Percentiles rank a stretch among this genome's conserved stretches.
These are phyloP conservation scores for Xyliphius kryptos DNA, from an alignment of 2,113 vertebrate genomes.

Conservation along the genomic window DNA sequence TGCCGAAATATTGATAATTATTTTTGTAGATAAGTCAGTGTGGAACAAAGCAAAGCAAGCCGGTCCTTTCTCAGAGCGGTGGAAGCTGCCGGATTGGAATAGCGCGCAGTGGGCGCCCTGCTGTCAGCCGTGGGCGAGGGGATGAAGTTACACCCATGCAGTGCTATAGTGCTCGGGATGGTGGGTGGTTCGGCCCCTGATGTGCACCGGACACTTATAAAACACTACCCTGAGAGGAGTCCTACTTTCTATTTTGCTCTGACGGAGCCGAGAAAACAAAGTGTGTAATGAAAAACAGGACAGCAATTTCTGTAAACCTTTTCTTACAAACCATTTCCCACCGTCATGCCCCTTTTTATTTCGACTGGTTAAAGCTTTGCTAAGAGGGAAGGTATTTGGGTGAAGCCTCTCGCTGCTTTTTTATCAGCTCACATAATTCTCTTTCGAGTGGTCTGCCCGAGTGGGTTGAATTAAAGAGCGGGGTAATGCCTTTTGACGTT, in stretches of 20 bases:
- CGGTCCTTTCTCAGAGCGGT: conserved; percentile 27
- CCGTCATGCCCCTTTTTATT: background rate
- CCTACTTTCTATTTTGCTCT: background rate
- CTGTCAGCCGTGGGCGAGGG: conserved; percentile 6
- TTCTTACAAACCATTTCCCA: no score
- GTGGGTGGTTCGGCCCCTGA: background rate
- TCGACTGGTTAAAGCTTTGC: background rate
- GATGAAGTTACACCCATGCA: conserved; percentile 14
- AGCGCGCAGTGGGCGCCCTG: background rate
- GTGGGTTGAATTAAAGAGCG: conserved; percentile 13
- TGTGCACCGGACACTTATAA: background rate
- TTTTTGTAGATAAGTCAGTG: conserved; percentile 49
- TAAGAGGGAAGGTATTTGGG: conserved; percentile 16
- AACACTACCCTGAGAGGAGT: background rate
- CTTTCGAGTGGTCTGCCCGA: conserved; percentile 10
- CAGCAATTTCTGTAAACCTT: no score
- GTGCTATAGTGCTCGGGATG: background rate
- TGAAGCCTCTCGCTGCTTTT: background rate
- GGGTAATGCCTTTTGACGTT: conserved; percentile 5
- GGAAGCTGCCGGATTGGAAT: background rate
- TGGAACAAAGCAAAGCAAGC: conserved; percentile 12
- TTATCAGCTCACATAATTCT: conserved; percentile 17
- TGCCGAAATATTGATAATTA: conserved; percentile 45
- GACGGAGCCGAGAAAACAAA: background rate
- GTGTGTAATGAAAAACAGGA: background rate